Base-by-base conservation (phyloP, 1,140 invertebrate genomes). In the Sycophila sp. region DNA sequence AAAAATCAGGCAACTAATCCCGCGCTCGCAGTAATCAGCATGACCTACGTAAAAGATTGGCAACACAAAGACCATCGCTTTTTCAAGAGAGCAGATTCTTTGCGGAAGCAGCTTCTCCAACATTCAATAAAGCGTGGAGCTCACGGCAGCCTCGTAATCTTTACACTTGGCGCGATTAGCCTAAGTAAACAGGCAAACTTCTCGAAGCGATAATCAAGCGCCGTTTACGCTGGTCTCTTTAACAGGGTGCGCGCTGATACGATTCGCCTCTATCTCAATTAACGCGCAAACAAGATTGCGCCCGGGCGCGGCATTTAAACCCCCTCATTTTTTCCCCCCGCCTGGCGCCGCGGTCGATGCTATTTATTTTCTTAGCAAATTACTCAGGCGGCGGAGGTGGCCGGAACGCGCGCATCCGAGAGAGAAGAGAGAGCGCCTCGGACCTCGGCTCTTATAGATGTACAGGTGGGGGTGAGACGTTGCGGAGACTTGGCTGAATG, bases 341-440 rank as follows among this genome's bases (percentile, higher is more conserved):
- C 28, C n/a, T 34, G 49, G 68, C 59, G 72, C 74, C 76, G 81
- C n/a, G n/a, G n/a, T n/a, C n/a, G n/a, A n/a, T n/a, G n/a, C 81
- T 82, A 82, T 82, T 82, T 83, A 84, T 83, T 83, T 83, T 83
- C 80, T 82, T 81, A 83, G 82, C 78, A 84, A 84, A 83, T 84
- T 82, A 83, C 79, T 83, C 77, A 78, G 78, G 49, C 64, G 72
- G 42, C 13, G 28, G 59, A 66, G 32, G 73, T 73, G 53, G 72
- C 40, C 49, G 38, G 45, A n/a, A 17, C 15, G 55, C 36, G 56
- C 26, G 58, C 8, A 11, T 45, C 51, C 73, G 38, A 72, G 45
- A 63, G 45, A 56, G 32, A 69, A 58, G 63, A 38, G 59, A 30
- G 63, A 34, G 32, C 56, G 53, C n/a, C 47, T 47, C 24, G 47